phyloP scores from a whole-genome alignment of 2,888 invertebrate genomes.

The Parthenolecanium corni region DNA sequence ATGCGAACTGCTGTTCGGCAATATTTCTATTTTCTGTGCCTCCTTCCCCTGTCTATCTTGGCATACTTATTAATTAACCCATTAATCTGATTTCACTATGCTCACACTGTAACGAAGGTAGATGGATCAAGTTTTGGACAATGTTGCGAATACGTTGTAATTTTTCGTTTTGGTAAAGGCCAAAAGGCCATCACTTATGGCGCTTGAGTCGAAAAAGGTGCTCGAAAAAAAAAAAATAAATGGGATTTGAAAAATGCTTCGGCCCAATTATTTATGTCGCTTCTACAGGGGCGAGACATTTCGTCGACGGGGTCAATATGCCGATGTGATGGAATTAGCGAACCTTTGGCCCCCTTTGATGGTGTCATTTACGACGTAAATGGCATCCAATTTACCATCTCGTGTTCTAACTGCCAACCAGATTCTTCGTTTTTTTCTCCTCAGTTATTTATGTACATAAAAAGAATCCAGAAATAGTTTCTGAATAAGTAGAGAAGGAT shows the following conservation, averaged over 20 bases:
- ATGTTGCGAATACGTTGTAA: slow-evolving; percentile 3
- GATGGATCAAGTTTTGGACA: slow-evolving; percentile 12
- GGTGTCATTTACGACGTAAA: slow-evolving; percentile 14
- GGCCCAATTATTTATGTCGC: slow-evolving; percentile 8
- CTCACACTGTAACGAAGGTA: too few relatives aligned
- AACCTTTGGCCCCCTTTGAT: slow-evolving; percentile 17
- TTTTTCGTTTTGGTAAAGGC: background rate
- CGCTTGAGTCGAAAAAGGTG: background rate
- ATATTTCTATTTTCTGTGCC: too few relatives aligned
- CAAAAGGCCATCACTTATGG: background rate
- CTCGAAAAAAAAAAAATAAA: slow-evolving; percentile 2
- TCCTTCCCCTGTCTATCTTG: background rate
- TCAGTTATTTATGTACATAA: too few relatives aligned
- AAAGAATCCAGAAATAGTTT: too few relatives aligned
- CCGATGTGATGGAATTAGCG: background rate
- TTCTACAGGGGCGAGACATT: background rate
- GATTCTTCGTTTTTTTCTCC: too few relatives aligned
- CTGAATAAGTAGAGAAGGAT: too few relatives aligned
- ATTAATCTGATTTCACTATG: slow-evolving; percentile 23
- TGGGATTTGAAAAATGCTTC: background rate
- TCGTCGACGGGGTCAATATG: background rate
- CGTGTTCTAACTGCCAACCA: too few relatives aligned
- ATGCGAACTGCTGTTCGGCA: too few relatives aligned
- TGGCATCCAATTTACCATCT: slow-evolving; percentile 16
- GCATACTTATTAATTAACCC: slow-evolving; percentile 10